Percentiles rank a stretch among this genome's conserved stretches.
Conservation (phyloP, 2,888 invertebrate species). For the Nudaria mundana region DNA sequence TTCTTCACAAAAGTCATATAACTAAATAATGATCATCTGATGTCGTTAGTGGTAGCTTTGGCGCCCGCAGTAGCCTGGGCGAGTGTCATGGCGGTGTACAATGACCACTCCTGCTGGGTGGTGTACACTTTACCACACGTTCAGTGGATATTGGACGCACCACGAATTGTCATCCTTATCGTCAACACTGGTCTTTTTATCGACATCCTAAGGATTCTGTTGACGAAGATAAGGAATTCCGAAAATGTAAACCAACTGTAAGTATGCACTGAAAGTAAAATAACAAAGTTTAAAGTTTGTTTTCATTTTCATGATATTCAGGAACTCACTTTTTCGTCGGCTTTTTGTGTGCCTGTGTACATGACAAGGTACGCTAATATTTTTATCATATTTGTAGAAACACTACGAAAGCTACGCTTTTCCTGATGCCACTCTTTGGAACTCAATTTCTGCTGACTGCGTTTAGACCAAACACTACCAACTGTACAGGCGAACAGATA, state of each 20-base stretch:
- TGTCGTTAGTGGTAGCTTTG: conserved; percentile 62
- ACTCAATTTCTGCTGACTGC: conserved; percentile 84
- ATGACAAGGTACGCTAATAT: not conserved
- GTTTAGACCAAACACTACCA: conserved; percentile 73
- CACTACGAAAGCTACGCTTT: conserved; percentile 83
- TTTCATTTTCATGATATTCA: no score
- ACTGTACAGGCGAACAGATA: conserved; percentile 75
- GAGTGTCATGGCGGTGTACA: conserved; percentile 65
- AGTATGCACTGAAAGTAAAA: conserved; percentile 28
- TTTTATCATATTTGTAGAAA: conserved; percentile 57
- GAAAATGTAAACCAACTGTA: conserved; percentile 74
- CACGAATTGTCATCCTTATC: conserved; percentile 78
- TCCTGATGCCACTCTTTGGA: conserved; percentile 86
- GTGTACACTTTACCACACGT: conserved; percentile 75
- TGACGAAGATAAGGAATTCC: conserved; percentile 81
- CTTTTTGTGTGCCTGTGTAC: no score
- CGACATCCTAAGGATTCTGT: conserved; percentile 84
- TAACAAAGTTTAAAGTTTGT: not conserved
- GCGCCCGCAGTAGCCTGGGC: conserved; percentile 81
- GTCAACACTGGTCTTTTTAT: conserved; percentile 82
- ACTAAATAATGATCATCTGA: no score
- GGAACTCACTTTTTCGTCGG: no score
- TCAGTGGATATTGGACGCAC: conserved; percentile 83
- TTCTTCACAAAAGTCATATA: no score
- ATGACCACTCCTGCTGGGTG: conserved; percentile 83